Evolutionary conservation across 2,888 invertebrate species (phyloP).

Genomic region (Nyleta sp.): DNA sequence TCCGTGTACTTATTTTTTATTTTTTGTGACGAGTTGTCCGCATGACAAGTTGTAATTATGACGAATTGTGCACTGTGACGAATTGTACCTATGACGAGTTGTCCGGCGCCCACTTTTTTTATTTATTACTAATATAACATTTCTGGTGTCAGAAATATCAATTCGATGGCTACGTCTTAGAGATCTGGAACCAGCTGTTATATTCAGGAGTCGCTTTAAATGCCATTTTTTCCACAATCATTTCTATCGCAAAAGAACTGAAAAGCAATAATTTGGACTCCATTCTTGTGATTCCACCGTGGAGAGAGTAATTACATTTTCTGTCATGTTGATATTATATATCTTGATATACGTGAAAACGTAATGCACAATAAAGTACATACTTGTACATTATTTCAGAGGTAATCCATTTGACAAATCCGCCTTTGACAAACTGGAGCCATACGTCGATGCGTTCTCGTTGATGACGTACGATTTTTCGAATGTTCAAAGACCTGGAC

Average conservation of each 20-base stretch:
- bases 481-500: conserved; percentile 91
- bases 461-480: conserved; percentile 99
- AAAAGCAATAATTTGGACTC: conserved; percentile 83
- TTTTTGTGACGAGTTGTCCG: too few relatives aligned
- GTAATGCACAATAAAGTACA: not conserved
- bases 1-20: too few relatives aligned
- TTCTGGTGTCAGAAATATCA: conserved; percentile 87
- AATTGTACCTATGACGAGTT: too few relatives aligned
- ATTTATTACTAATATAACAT: not conserved
- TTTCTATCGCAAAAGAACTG: conserved; percentile 85
- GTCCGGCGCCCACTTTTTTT: too few relatives aligned
- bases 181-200: conserved; percentile 94
- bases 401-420: conserved; percentile 87
- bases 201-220: conserved; percentile 85
- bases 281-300: conserved; percentile 92
- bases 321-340: too few relatives aligned
- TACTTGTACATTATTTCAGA: conserved; percentile 67
- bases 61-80: too few relatives aligned
- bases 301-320: conserved; percentile 82
- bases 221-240: conserved; percentile 86
- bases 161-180: conserved; percentile 95
- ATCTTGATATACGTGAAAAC: too few relatives aligned
- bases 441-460: conserved; percentile 92
- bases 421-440: conserved; percentile 90
- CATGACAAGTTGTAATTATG: too few relatives aligned